phyloP scores from a whole-genome alignment of 1,140 invertebrate species.

The Drosophila paulistorum region DNA sequence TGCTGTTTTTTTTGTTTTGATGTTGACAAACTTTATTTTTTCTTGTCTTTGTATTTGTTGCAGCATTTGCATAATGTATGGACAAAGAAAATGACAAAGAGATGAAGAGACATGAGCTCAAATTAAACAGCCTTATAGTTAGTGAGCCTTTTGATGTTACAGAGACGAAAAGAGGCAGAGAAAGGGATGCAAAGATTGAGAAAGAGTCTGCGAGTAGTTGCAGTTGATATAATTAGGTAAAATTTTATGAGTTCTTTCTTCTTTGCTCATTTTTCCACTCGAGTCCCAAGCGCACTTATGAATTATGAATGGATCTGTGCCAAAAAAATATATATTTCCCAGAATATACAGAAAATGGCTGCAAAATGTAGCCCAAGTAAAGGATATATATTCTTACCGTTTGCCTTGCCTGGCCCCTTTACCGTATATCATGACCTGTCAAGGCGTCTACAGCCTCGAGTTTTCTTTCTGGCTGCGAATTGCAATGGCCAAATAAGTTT shows the following conservation, averaged over 20 bases:
- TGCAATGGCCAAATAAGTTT: slow-evolving; percentile 31
- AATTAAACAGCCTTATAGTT: slow-evolving; percentile 19
- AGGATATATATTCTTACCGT: slow-evolving; percentile 6
- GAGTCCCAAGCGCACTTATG: slow-evolving; percentile 6
- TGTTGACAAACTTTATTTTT: slow-evolving; percentile 34
- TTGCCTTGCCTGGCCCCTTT: slow-evolving; percentile 24
- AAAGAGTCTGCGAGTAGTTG: not conserved
- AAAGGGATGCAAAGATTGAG: not conserved
- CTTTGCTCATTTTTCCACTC: slow-evolving; percentile 4
- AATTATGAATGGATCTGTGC: slow-evolving; percentile 14
- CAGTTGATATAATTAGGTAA: slow-evolving; percentile 9
- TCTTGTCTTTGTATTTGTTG: slow-evolving; percentile 26
- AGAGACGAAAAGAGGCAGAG: not conserved
- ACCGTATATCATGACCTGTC: slow-evolving; percentile 50
- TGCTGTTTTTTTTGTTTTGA: not conserved
- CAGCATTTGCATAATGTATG: slow-evolving; percentile 21
- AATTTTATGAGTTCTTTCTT: not conserved
- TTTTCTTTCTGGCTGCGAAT: slow-evolving; percentile 23
- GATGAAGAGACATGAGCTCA: slow-evolving; percentile 19
- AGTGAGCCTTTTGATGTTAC: slow-evolving; percentile 15
- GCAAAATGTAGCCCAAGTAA: not conserved
- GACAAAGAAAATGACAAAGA: slow-evolving; percentile 12
- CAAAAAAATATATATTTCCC: not conserved
- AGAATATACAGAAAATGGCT: not conserved
- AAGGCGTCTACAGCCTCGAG: slow-evolving; percentile 10